A percentile compares a stretch with the other conserved stretches of the same genome.
phyloP scores from a whole-genome alignment of 2,113 vertebrate genomes.

The Sapajus apella region DNA sequence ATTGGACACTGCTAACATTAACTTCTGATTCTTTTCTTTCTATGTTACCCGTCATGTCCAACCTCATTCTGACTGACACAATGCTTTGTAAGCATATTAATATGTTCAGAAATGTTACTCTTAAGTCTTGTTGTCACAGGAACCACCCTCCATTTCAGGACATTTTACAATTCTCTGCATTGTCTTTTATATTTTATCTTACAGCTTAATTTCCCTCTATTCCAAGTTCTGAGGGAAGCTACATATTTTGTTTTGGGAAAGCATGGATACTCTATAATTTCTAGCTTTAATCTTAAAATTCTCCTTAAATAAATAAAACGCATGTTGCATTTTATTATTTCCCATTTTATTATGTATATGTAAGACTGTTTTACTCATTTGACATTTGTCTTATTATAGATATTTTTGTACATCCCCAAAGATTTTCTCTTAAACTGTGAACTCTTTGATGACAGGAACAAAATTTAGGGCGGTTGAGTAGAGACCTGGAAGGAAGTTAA shows the following conservation, averaged over 20 bases:
- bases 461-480: background rate
- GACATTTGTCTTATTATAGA: background rate
- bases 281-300: background rate
- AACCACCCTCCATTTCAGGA: background rate
- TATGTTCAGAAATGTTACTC: background rate
- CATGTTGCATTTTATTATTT: background rate
- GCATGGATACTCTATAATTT: background rate
- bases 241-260: background rate
- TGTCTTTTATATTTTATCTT: background rate
- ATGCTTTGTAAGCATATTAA: background rate
- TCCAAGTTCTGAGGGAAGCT: background rate
- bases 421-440: background rate
- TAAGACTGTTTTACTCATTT: no score
- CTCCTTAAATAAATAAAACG: background rate
- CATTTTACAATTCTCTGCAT: background rate
- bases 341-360: background rate
- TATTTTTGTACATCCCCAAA: background rate
- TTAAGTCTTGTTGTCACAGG: background rate
- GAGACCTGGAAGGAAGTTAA: background rate
- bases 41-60: background rate
- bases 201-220: background rate
- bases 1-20: background rate
- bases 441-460: background rate
- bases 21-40: background rate
- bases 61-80: accelerated